These are phyloP conservation scores for Chrosomus eos DNA, from an alignment of 2,797 vertebrate species.

Conservation along the genomic window DNA sequence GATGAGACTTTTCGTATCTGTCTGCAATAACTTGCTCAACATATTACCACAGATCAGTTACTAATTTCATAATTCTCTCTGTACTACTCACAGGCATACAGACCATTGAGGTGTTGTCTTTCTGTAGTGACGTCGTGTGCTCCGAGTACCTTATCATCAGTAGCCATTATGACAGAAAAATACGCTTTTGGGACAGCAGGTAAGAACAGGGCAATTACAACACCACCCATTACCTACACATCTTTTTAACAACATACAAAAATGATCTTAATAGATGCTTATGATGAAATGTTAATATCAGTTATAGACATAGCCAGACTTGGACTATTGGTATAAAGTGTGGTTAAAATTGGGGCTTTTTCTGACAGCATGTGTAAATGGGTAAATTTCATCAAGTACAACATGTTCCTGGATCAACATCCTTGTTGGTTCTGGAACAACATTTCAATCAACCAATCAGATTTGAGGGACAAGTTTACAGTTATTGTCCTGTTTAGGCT, in stretches of 20 bases:
- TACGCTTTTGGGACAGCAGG: conserved; percentile 91
- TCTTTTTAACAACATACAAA: not conserved
- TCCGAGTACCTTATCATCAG: conserved; percentile 83
- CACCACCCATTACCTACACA: not conserved
- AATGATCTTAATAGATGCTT: not conserved
- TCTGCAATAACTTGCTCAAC: not conserved
- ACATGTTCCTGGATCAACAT: too few relatives aligned
- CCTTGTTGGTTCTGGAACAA: too few relatives aligned
- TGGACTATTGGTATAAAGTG: not conserved
- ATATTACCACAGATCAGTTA: not conserved
- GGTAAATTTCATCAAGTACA: too few relatives aligned
- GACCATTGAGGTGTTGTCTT: conserved; percentile 78
- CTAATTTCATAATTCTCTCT: not conserved
- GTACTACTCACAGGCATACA: conserved; percentile 76
- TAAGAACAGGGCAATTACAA: conserved; percentile 58
- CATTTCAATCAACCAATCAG: too few relatives aligned
- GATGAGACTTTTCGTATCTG: not conserved
- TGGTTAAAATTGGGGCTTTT: not conserved
- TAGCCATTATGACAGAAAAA: conserved; percentile 85
- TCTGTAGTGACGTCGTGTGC: conserved; percentile 87
- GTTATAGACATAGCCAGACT: not conserved
- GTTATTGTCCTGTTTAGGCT: too few relatives aligned
- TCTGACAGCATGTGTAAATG: too few relatives aligned
- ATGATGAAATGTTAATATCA: not conserved
- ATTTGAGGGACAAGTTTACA: too few relatives aligned